Conservation (phyloP, 2,888 invertebrate species). For the Polydrusus cervinus region DNA sequence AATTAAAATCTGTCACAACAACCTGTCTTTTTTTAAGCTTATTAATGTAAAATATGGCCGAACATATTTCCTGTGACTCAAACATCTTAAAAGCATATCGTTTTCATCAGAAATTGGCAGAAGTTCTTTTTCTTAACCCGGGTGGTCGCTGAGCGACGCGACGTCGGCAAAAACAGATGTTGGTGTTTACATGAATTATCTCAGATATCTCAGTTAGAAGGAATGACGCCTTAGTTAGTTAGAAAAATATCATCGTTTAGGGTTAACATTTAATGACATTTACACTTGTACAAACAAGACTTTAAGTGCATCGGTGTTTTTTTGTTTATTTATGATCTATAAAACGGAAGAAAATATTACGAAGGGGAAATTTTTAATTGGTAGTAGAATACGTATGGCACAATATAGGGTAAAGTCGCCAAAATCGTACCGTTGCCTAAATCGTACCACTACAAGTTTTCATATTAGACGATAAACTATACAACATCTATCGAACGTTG, state of each 20-base stretch:
- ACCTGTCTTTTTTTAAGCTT: constrained; percentile 27
- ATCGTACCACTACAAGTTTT: no score
- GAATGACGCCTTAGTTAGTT: constrained; percentile 31
- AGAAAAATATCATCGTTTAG: constrained; percentile 49
- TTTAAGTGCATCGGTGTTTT: constrained; percentile 48
- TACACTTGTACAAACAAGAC: constrained; percentile 53
- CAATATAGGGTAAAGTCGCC: no score
- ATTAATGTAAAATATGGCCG: constrained; percentile 38
- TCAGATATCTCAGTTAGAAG: constrained; percentile 40
- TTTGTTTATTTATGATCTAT: constrained; percentile 50
- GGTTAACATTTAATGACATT: constrained; percentile 52
- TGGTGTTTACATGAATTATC: constrained; percentile 58
- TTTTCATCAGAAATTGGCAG: constrained; percentile 37
- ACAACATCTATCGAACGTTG: no score
- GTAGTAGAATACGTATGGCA: constrained; percentile 6
- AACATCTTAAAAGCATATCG: constrained; percentile 31
- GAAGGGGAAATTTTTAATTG: constrained; percentile 16
- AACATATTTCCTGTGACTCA: constrained; percentile 34
- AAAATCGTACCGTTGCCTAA: no score
- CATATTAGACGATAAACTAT: no score
- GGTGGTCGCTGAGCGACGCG: constrained; percentile 20
- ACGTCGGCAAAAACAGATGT: constrained; percentile 51
- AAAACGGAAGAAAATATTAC: constrained; percentile 32
- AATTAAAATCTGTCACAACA: constrained; percentile 35
- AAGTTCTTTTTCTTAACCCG: constrained; percentile 36